Evolutionary conservation across 2,113 vertebrate genomes (phyloP).

Genomic region (Leptobrachium leishanense): DNA sequence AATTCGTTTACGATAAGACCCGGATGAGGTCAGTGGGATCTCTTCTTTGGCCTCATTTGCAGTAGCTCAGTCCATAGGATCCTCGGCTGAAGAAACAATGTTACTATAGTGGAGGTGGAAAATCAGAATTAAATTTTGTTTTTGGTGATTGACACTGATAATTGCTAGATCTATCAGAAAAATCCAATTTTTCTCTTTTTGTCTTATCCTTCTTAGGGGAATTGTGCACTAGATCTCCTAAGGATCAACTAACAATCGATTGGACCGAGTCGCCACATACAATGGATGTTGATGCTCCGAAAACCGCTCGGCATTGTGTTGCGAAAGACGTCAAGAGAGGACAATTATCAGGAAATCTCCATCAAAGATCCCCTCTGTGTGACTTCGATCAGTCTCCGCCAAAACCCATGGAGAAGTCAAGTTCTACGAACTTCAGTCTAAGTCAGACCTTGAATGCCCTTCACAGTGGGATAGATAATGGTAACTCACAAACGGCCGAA

Average conservation of each 20-base stretch:
- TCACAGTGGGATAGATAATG: no score
- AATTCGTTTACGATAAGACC: constrained; percentile 20
- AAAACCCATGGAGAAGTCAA: not conserved
- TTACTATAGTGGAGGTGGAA: constrained; percentile 3
- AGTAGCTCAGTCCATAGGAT: constrained; percentile 37
- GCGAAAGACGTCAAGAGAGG: no score
- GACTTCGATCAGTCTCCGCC: not conserved
- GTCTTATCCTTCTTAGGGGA: not conserved
- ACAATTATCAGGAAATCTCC: not conserved
- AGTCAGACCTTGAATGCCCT: no score
- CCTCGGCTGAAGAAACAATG: constrained; percentile 12
- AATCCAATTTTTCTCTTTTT: not conserved
- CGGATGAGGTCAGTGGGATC: constrained; percentile 21
- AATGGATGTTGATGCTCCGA: no score
- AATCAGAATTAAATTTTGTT: not conserved
- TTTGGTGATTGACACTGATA: no score
- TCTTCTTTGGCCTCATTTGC: constrained; percentile 40
- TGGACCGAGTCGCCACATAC: no score
- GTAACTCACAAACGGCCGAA: no score
- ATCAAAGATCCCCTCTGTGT: not conserved
- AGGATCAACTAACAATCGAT: not conserved
- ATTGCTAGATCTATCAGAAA: no score
- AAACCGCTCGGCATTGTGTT: no score
- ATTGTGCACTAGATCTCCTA: not conserved
- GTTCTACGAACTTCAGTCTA: not conserved